phyloP scores from a whole-genome alignment of 2,888 invertebrate species.

The Onchidella celtica region DNA sequence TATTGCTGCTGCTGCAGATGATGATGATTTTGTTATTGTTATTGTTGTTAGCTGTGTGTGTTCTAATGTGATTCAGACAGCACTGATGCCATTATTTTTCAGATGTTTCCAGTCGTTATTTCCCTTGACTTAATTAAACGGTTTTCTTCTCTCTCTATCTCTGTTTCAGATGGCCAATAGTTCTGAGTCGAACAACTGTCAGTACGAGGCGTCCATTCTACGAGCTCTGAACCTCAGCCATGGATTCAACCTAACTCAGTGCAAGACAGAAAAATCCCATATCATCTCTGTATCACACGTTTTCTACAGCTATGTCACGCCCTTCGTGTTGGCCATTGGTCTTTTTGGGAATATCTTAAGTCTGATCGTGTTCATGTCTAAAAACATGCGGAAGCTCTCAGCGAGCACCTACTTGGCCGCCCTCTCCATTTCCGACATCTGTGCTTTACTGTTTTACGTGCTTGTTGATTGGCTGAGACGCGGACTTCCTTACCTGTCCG shows the following conservation, averaged over 20 bases:
- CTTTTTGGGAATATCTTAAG: slow-evolving; percentile 89
- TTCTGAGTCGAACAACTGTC: background rate
- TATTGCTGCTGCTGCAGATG: too few relatives aligned
- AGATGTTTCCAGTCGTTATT: background rate
- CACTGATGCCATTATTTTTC: background rate
- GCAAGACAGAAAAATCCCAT: background rate
- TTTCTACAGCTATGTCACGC: slow-evolving; percentile 85
- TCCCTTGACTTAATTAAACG: too few relatives aligned
- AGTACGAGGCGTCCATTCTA: background rate
- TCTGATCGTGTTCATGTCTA: slow-evolving; percentile 88
- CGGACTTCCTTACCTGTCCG: slow-evolving; percentile 61
- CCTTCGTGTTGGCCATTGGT: slow-evolving; percentile 87
- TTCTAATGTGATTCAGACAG: too few relatives aligned
- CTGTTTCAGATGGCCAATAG: slow-evolving; percentile 16
- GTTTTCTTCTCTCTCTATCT: background rate
- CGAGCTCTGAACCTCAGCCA: background rate
- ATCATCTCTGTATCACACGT: slow-evolving; percentile 13
- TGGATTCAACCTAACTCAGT: background rate
- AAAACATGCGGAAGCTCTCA: slow-evolving; percentile 85
- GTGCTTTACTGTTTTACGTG: slow-evolving; percentile 84
- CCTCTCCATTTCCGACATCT: slow-evolving; percentile 88
- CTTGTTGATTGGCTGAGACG: slow-evolving; percentile 74
- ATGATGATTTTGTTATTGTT: too few relatives aligned
- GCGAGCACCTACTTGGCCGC: slow-evolving; percentile 90
- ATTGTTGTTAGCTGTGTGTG: too few relatives aligned